Conservation (phyloP, 2,888 invertebrate genomes). For the Aethes cnicana region DNA sequence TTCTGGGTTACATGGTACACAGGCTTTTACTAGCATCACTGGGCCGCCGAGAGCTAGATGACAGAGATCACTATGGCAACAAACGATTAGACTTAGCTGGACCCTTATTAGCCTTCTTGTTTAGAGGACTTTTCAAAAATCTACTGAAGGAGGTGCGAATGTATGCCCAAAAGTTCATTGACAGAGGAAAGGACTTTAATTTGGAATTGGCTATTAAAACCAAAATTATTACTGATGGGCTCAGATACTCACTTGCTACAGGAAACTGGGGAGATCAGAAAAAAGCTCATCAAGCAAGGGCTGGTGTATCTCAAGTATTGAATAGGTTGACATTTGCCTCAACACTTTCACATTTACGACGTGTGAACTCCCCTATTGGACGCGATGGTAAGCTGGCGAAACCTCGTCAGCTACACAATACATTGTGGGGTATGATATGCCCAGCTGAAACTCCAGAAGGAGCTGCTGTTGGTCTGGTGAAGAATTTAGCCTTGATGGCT, state of each 20-base stretch:
- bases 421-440: slow-evolving; percentile 99
- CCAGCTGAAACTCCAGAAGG: slow-evolving; percentile 99
- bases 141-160: slow-evolving; percentile 98
- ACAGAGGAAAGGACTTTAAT: slow-evolving; percentile 99
- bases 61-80: slow-evolving; percentile 99
- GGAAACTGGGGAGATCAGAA: slow-evolving; percentile 99
- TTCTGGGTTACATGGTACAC: slow-evolving; percentile 99
- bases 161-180: slow-evolving; percentile 99
- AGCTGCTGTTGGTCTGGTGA: slow-evolving; percentile 97
- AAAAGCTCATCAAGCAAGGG: slow-evolving; percentile 99
- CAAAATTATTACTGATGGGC: slow-evolving; percentile 98
- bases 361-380: slow-evolving; percentile 99
- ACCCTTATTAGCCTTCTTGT: slow-evolving; percentile 97
- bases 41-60: slow-evolving; percentile 98
- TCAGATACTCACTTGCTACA: slow-evolving; percentile 98
- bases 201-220: slow-evolving; percentile 98
- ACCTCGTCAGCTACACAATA: slow-evolving; percentile 99
- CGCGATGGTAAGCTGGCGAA: slow-evolving; percentile 99
- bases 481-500: slow-evolving; percentile 99
- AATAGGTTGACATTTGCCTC: slow-evolving; percentile 99
- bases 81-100: slow-evolving; percentile 99
- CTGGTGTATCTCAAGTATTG: slow-evolving; percentile 98
- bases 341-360: slow-evolving; percentile 97
- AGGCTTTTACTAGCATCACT: slow-evolving; percentile 95
- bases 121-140: slow-evolving; percentile 97